Percentiles rank a stretch among this genome's conserved stretches.
Conservation (phyloP, 2,797 vertebrate genomes). For the Gymnothorax javanicus region DNA sequence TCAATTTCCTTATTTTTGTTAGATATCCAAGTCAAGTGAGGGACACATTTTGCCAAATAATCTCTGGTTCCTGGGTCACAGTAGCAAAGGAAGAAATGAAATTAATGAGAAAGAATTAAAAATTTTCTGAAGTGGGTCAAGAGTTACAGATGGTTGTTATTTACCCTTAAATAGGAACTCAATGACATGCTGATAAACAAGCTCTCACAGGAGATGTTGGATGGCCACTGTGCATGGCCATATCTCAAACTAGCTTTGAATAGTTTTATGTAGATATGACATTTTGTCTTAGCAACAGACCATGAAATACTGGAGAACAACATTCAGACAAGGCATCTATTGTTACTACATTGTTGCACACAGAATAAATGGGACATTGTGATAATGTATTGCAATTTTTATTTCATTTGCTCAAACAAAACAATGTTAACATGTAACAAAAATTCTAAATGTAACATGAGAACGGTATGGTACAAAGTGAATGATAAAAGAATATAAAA, state of each 20-base stretch:
- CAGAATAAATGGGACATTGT: constrained; percentile 37
- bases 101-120: background rate
- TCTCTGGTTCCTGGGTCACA: background rate
- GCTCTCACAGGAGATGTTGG: background rate
- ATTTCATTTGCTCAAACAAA: constrained; percentile 96
- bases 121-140: too few relatives aligned
- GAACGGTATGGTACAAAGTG: constrained; percentile 85
- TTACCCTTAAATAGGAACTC: background rate
- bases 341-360: constrained; percentile 9
- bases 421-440: constrained; percentile 93
- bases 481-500: constrained; percentile 73
- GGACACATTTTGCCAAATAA: background rate
- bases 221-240: background rate
- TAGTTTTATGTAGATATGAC: background rate
- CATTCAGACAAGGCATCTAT: background rate
- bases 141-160: background rate
- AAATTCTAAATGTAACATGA: constrained; percentile 85
- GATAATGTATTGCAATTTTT: constrained; percentile 87
- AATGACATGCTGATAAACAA: background rate
- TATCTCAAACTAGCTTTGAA: background rate
- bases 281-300: background rate
- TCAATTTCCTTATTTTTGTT: constrained; percentile 8
- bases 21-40: constrained; percentile 4
- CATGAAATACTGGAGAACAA: background rate
- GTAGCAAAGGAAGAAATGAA: background rate